Base-by-base conservation (phyloP, 2,113 vertebrate species). In the Bufo bufo region DNA sequence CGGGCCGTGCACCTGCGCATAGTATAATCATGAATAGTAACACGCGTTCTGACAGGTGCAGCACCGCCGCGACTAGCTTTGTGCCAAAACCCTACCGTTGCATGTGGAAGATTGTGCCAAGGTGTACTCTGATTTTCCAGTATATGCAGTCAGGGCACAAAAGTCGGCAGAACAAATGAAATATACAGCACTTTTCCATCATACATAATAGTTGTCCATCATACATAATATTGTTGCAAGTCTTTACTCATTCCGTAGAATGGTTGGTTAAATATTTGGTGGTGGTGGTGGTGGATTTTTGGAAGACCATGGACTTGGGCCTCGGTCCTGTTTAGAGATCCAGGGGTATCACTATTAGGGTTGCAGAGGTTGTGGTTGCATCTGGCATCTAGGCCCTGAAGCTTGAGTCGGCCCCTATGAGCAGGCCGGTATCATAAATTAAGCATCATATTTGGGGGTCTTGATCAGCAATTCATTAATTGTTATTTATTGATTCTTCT, bases 31-130 rank as follows among this genome's bases (percentile, higher is more conserved):
- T 9, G 81, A 84, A 54, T 77, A 47, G 20, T 58, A 12, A 10
- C 17, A 33, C 66, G 45, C 59, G 71, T 47, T 49, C 4, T 43
- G 66, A 84, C 87, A 88, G 87, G 69, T 83, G 80, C 72, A 13
- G 14, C 20, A 59, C 17, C 71, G 50, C 65, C 71, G 75, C 20
- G 56, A 71, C 23, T 2, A 19, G 47, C 4, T 1, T 59, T 0
- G 20, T 87, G 87, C 80, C 87, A 83, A 75, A 85, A 63, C 6
- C 11, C 69, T 16, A 14, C 14, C 3, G 13, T 50, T 19, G 2
- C 16, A 47, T 66, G 47, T 11, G 11, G 4, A 58, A 12, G 10
- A 14, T 13, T 69, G 3, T 47, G 63, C 61, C 81, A 49, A 49
- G 49, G 9, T n/a, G 43, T 49, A 49, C 49, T 45, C 10, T 45